These are phyloP conservation scores for Vandiemenella viatica DNA, from an alignment of 2,888 invertebrate genomes.

Conservation along the genomic window DNA sequence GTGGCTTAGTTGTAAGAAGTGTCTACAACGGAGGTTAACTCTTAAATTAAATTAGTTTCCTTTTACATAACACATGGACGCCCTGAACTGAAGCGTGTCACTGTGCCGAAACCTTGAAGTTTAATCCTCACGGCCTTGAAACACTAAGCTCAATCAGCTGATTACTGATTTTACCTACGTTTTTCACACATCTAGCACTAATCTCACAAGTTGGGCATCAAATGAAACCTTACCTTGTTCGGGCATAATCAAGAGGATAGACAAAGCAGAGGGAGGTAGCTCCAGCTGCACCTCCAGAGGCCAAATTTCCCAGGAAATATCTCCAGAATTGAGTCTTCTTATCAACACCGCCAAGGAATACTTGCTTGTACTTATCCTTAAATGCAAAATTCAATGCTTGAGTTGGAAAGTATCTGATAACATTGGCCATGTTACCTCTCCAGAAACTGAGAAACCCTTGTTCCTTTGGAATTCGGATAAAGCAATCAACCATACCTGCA, in stretches of 20 bases:
- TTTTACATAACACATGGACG: too few species aligned
- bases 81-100: too few species aligned
- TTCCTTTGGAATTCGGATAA: slow-evolving; percentile 28
- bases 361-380: slow-evolving; percentile 32
- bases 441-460: slow-evolving; percentile 29
- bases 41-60: too few species aligned
- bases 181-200: too few species aligned
- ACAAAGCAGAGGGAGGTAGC: slow-evolving; percentile 37
- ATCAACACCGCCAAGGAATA: slow-evolving; percentile 30
- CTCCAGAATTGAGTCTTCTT: slow-evolving; percentile 38
- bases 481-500: slow-evolving; percentile 29
- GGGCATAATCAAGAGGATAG: slow-evolving; percentile 37
- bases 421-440: slow-evolving; percentile 35
- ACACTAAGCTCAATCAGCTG: too few species aligned
- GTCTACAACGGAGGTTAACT: too few species aligned
- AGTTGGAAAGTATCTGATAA: slow-evolving; percentile 33
- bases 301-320: slow-evolving; percentile 33
- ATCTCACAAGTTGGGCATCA: too few species aligned
- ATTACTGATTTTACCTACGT: too few species aligned
- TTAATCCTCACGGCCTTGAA: too few species aligned
- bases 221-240: slow-evolving; percentile 26
- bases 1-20: too few species aligned
- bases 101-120: too few species aligned
- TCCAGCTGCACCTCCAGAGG: slow-evolving; percentile 37
- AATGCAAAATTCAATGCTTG: slow-evolving; percentile 35